phyloP scores from a whole-genome alignment of 2,888 invertebrate genomes.

The Liposcelis brunnea region DNA sequence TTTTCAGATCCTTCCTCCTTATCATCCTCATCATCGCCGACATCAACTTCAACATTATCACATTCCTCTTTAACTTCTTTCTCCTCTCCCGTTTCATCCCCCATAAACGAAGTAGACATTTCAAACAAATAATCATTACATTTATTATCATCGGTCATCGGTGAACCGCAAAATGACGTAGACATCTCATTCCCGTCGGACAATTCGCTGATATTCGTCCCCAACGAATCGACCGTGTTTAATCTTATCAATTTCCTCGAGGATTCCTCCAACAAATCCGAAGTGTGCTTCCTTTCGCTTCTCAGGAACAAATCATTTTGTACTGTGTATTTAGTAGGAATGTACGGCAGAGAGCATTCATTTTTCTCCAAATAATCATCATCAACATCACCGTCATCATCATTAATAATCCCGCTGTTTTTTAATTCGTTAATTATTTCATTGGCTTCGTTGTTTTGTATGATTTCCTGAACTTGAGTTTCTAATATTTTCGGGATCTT shows the following conservation, averaged over 20 bases:
- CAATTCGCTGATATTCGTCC: too few relatives aligned
- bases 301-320: constrained; percentile 1
- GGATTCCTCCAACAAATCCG: background rate
- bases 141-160: too few relatives aligned
- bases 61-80: constrained; percentile 14
- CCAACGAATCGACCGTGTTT: too few relatives aligned
- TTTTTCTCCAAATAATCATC: background rate
- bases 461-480: constrained; percentile 12
- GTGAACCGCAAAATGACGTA: too few relatives aligned
- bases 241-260: background rate
- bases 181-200: too few relatives aligned
- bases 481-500: background rate
- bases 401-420: constrained; percentile 10
- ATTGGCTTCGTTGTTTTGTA: constrained; percentile 15
- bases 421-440: constrained; percentile 14
- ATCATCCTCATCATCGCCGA: constrained; percentile 14
- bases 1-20: constrained; percentile 17
- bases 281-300: background rate
- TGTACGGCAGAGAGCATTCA: background rate
- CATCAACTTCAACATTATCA: constrained; percentile 16
- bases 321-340: background rate
- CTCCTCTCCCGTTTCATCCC: constrained; percentile 15
- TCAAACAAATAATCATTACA: background rate
- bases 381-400: background rate
- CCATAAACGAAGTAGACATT: constrained; percentile 26